These are phyloP conservation scores for Rhyacichthys aspro DNA, from an alignment of 2,797 vertebrate species.

Conservation along the genomic window DNA sequence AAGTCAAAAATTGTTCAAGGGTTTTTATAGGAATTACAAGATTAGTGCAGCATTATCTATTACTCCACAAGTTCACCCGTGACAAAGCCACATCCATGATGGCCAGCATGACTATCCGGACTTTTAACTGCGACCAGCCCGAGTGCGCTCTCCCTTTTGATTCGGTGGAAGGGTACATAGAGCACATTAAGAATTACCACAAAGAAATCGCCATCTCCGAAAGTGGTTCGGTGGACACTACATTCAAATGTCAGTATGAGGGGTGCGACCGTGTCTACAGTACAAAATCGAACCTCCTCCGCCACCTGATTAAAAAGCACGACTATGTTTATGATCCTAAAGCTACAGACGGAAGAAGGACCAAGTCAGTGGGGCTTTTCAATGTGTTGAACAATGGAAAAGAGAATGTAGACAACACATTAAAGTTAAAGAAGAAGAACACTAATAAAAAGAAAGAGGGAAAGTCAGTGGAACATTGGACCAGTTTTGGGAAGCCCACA, in stretches of 20 bases:
- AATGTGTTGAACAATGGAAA: slow-evolving; percentile 80
- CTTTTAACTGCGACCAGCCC: slow-evolving; percentile 94
- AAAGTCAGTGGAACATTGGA: slow-evolving; percentile 81
- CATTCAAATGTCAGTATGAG: slow-evolving; percentile 92
- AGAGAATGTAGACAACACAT: slow-evolving; percentile 82
- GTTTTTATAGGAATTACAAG: slow-evolving; percentile 95
- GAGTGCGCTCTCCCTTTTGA: slow-evolving; percentile 91
- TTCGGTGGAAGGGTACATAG: slow-evolving; percentile 90
- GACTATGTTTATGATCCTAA: slow-evolving; percentile 86
- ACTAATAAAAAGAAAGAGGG: slow-evolving; percentile 74
- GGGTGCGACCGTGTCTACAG: slow-evolving; percentile 95
- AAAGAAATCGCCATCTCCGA: slow-evolving; percentile 85
- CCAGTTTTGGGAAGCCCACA: slow-evolving; percentile 88
- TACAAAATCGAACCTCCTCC: slow-evolving; percentile 95
- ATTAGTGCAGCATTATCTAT: slow-evolving; percentile 96
- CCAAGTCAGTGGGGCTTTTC: slow-evolving; percentile 70
- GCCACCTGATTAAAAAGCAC: slow-evolving; percentile 98
- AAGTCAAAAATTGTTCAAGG: slow-evolving; percentile 95
- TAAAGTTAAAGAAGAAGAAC: slow-evolving; percentile 80
- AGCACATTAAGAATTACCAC: slow-evolving; percentile 94
- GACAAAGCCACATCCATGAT: slow-evolving; percentile 94
- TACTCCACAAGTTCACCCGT: slow-evolving; percentile 94
- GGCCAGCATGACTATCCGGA: slow-evolving; percentile 83
- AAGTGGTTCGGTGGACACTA: slow-evolving; percentile 86
- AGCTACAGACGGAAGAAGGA: slow-evolving; percentile 67